Evolutionary conservation across 2,797 vertebrate species (phyloP), one percentile per base, ranked within the genome.

Genomic region (Heterohyrax brucei): DNA sequence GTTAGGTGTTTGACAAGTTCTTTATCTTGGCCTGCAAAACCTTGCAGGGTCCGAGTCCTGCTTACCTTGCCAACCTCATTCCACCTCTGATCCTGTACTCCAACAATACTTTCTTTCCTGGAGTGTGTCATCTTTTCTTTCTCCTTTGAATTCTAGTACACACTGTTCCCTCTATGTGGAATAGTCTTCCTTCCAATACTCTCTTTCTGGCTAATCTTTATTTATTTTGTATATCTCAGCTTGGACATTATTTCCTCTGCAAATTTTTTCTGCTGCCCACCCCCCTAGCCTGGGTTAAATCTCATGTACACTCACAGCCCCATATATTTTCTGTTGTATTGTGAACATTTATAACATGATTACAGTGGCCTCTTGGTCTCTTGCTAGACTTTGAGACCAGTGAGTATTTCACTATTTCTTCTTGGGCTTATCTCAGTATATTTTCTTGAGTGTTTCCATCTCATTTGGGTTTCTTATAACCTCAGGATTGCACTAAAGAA

Each of bases 201-300:
- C 26, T 76, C 83, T 93, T 78, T 46, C 46, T 66, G 48, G 28
- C 24, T 81, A 26, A 72, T 18, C 85, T 9, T 26, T 89, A 1
- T 77, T 72, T 88, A 75, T 92, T 93, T 22, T 89, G 79, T 13
- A 82, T 53, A 16, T 33, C 5, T 33, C 24, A 87, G 9, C n/a
- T 78, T 92, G 30, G 64, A 82, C 16, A 44, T 83, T 56, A 30
- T 26, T 89, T 96, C 78, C 76, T 50, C 61, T 61, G 66, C 95
- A 75, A 85, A 24, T n/a, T 46, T 76, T 72, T 95, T 46, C 39
- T 77, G 4, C 44, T 50, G n/a, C 44, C 24, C 5, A 12, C 2
- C 22, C 14, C 16, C 3, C 18, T 82, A 64, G 24, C 79, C 33
- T 92, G 30, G 9, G 4, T 48, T 81, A 66, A 72, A 21, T 16